phyloP scores from a whole-genome alignment of 2,113 vertebrate species.

The Trematomus loennbergii region DNA sequence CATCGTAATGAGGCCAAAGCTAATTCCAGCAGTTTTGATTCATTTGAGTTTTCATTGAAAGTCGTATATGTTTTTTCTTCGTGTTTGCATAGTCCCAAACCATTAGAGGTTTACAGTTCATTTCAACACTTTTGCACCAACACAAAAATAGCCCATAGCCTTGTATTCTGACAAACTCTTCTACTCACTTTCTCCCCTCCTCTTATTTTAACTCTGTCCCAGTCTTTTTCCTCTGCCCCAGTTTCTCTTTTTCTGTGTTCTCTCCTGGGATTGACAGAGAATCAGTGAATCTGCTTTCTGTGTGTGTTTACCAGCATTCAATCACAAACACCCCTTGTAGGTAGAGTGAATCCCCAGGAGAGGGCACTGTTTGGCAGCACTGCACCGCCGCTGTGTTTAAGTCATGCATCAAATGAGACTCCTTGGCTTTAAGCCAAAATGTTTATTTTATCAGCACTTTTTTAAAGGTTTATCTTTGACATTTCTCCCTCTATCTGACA shows the following conservation, averaged over 20 bases:
- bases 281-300: constrained; percentile 54
- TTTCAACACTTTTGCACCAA: neutral
- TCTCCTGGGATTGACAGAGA: constrained; percentile 52
- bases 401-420: constrained; percentile 38
- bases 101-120: neutral
- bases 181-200: neutral
- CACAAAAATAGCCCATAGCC: constrained; percentile 11
- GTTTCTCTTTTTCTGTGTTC: constrained; percentile 40
- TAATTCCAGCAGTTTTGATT: constrained; percentile 8
- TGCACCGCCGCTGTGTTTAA: constrained; percentile 10
- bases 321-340: constrained; percentile 53
- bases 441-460: constrained; percentile 23
- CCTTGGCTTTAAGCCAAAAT: constrained; percentile 30
- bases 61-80: neutral
- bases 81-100: constrained; percentile 15
- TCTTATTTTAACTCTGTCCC: constrained; percentile 27
- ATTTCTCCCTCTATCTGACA: constrained; percentile 32
- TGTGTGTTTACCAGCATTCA: constrained; percentile 52
- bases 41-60: neutral
- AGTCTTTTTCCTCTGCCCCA: constrained; percentile 39
- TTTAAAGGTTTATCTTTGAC: neutral
- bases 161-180: constrained; percentile 18
- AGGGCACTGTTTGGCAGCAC: constrained; percentile 69
- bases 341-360: constrained; percentile 63
- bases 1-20: constrained; percentile 20